Conservation (phyloP, 2,113 vertebrate species). For the Nannobrachium achirus region DNA sequence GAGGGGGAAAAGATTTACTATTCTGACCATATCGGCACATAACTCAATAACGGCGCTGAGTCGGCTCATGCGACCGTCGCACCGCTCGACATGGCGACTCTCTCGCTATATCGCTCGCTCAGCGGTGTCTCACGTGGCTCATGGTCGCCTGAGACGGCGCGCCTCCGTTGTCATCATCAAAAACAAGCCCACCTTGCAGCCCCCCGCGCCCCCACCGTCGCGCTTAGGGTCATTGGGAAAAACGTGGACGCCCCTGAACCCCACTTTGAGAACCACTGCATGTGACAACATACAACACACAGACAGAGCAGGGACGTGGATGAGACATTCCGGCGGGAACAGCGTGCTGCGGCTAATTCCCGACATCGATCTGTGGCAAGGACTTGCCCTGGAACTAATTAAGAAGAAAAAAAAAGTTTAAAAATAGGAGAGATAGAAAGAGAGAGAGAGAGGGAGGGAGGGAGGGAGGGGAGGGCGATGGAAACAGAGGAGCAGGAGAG, state of each 20-base stretch:
- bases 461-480: conserved; percentile 11
- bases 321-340: conserved; percentile 44
- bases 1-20: too few relatives aligned
- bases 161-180: too few relatives aligned
- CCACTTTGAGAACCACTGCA: not conserved
- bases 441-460: conserved; percentile 29
- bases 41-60: too few relatives aligned
- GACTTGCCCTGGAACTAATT: conserved; percentile 80
- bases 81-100: too few relatives aligned
- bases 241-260: not conserved
- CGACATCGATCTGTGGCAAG: conserved; percentile 53
- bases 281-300: not conserved
- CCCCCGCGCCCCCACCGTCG: too few relatives aligned
- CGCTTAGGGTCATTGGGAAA: too few relatives aligned
- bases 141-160: too few relatives aligned
- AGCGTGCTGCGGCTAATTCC: conserved; percentile 61
- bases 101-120: too few relatives aligned
- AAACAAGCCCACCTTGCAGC: too few relatives aligned
- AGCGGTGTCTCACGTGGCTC: too few relatives aligned
- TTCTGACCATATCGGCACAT: too few relatives aligned
- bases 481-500: conserved; percentile 10
- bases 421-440: conserved; percentile 34
- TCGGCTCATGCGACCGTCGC: too few relatives aligned
- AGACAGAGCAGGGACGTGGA: not conserved
- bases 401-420: conserved; percentile 35